A percentile compares a stretch with the other conserved stretches of the same genome.
phyloP scores from a whole-genome alignment of 2,113 vertebrate species.

The Bubalus kerabau region DNA sequence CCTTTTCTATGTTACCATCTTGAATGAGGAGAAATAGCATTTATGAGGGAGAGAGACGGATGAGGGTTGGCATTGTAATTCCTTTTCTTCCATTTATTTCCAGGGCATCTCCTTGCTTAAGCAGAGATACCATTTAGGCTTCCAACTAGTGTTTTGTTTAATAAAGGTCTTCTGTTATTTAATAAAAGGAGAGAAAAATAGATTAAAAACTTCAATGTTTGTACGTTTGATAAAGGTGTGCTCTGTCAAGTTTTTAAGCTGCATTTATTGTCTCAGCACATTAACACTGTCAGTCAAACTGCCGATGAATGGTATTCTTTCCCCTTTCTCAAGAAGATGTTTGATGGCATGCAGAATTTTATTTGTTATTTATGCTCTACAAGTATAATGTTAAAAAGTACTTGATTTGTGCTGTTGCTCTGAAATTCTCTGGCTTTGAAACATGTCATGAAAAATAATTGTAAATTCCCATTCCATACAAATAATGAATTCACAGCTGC shows the following conservation, averaged over 20 bases:
- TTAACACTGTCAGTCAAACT: not conserved
- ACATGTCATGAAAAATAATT: not conserved
- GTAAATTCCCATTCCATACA: not conserved
- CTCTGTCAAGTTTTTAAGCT: not conserved
- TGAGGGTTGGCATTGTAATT: not conserved
- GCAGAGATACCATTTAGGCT: not conserved
- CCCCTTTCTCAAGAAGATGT: not conserved
- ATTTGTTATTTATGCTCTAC: not conserved
- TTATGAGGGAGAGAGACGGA: not conserved
- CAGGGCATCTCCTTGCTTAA: not conserved
- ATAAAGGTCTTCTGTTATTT: not conserved
- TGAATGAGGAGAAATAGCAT: not conserved
- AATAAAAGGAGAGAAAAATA: not conserved
- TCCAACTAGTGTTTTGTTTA: not conserved
- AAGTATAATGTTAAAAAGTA: not conserved
- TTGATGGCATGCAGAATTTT: not conserved
- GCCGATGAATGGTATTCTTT: not conserved
- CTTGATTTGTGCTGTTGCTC: not conserved
- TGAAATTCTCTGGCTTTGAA: constrained; percentile 18
- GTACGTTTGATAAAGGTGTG: constrained; percentile 12
- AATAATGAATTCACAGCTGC: not conserved
- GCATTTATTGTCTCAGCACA: not conserved
- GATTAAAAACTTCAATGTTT: not conserved
- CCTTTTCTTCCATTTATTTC: not conserved
- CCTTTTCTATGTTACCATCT: not conserved